These are phyloP conservation scores for Dipodomys merriami DNA, from an alignment of 2,113 vertebrate genomes.

Conservation along the genomic window DNA sequence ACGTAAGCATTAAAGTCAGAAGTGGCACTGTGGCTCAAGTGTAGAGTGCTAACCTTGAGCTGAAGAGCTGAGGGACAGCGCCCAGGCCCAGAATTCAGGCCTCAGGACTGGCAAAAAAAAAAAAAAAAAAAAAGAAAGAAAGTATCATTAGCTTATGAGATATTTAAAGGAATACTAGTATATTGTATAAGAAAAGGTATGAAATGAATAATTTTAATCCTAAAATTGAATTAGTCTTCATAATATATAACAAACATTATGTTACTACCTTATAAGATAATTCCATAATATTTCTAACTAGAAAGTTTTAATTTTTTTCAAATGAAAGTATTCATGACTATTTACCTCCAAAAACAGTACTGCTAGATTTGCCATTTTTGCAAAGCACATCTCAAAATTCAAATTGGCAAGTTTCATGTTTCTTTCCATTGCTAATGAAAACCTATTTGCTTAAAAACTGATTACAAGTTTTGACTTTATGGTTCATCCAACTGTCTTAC, in stretches of 20 bases:
- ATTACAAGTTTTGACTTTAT: conserved; percentile 24
- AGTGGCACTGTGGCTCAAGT: no score
- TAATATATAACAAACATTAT: no score
- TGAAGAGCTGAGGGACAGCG: no score
- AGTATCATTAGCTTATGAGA: conserved; percentile 48
- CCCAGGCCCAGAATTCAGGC: no score
- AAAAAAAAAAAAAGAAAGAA: no score
- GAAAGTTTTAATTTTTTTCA: conserved; percentile 30
- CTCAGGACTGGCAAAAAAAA: no score
- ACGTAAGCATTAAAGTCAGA: no score
- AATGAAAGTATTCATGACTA: not conserved
- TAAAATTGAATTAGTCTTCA: conserved; percentile 43
- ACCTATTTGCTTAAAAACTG: conserved; percentile 45
- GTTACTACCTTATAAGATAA: not conserved
- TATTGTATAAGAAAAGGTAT: conserved; percentile 8
- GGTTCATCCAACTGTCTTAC: not conserved
- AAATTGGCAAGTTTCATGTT: conserved; percentile 9
- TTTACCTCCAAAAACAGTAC: not conserved
- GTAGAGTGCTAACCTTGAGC: no score
- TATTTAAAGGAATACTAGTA: conserved; percentile 27
- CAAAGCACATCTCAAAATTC: conserved; percentile 39
- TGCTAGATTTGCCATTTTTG: conserved; percentile 55
- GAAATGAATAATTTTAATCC: not conserved
- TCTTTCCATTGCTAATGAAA: conserved; percentile 57
- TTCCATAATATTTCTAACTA: conserved; percentile 19